Conservation (phyloP, 1,140 invertebrate species). For the Schlechtendalia chinensis region DNA sequence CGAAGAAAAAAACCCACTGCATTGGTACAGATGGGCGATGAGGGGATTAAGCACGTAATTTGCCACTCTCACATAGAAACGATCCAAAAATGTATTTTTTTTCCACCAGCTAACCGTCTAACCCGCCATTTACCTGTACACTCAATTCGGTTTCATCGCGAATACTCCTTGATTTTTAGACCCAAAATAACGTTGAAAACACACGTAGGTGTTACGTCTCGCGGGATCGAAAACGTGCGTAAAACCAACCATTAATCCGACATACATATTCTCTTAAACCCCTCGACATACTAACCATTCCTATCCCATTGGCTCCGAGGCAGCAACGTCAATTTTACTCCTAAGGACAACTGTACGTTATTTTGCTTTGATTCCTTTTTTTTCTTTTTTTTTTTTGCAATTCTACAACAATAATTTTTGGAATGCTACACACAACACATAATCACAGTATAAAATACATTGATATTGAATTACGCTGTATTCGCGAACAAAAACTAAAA, state of each 20-base stretch:
- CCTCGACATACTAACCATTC: neutral
- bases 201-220: neutral
- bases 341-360: no score
- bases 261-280: neutral
- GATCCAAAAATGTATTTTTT: constrained; percentile 42
- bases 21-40: no score
- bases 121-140: neutral
- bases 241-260: constrained; percentile 43
- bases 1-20: constrained; percentile 6
- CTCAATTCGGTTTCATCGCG: neutral
- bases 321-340: no score
- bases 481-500: no score
- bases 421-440: no score
- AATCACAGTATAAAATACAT: no score
- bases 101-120: neutral
- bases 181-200: constrained; percentile 16
- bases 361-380: no score
- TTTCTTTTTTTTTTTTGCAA: no score
- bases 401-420: no score
- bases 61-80: constrained; percentile 36
- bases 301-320: neutral
- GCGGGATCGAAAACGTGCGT: constrained; percentile 28
- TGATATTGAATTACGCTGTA: no score
- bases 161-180: neutral
- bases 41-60: no score